phyloP scores from a whole-genome alignment of 2,797 vertebrate genomes.

The Heteromormyrus szaboi region DNA sequence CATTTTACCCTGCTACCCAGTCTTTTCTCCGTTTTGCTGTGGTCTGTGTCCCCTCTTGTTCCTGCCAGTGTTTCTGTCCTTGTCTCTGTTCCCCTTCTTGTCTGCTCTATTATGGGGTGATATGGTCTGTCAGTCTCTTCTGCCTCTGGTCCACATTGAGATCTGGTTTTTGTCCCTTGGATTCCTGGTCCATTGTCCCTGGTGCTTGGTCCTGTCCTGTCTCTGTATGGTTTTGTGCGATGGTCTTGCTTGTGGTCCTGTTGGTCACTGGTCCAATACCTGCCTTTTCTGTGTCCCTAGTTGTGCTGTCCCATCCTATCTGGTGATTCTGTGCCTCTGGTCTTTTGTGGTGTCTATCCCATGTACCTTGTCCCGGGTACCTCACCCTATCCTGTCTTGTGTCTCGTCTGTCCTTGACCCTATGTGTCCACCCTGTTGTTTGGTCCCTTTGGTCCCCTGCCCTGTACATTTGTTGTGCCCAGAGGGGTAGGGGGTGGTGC shows the following conservation, averaged over 20 bases:
- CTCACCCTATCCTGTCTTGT: neutral
- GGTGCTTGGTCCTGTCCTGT: neutral
- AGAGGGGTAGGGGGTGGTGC: neutral
- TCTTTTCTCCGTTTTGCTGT: neutral
- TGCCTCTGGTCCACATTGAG: neutral
- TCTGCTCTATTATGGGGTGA: neutral
- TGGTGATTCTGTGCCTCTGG: neutral
- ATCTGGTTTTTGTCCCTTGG: neutral
- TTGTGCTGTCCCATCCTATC: neutral
- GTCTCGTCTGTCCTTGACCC: neutral
- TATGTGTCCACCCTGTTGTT: neutral
- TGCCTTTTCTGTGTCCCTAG: neutral
- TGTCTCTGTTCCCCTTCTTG: neutral
- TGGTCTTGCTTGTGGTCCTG: neutral
- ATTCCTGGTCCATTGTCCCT: neutral
- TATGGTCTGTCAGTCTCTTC: neutral
- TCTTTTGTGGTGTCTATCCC: neutral
- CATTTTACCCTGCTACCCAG: neutral
- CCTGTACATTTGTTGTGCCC: neutral
- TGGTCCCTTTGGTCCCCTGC: neutral
- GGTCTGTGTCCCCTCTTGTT: neutral
- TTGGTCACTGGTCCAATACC: neutral
- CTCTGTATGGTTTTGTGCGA: neutral
- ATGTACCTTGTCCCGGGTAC: neutral
- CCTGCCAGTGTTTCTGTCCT: neutral